phyloP scores from a whole-genome alignment of 2,113 vertebrate genomes.

The Saguinus midas region DNA sequence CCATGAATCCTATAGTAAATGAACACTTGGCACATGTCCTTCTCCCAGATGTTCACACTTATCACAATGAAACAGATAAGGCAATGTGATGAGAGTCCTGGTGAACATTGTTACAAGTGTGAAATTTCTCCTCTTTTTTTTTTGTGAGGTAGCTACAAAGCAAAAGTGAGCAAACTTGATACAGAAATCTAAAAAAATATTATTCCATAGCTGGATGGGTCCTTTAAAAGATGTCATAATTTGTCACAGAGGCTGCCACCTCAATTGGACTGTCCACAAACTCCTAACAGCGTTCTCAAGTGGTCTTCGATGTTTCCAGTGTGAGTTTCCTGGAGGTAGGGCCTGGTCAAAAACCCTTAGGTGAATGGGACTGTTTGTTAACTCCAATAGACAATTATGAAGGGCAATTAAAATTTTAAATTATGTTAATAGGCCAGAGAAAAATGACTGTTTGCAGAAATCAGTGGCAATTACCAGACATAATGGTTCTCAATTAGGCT shows the following conservation, averaged over 20 bases:
- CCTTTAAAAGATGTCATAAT: conserved; percentile 1
- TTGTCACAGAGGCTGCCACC: conserved; percentile 46
- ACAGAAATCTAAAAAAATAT: background rate
- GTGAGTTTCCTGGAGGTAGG: conserved; percentile 57
- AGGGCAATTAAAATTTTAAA: conserved; percentile 98
- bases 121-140: background rate
- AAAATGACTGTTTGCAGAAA: conserved; percentile 95
- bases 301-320: conserved; percentile 59
- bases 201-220: conserved; percentile 1
- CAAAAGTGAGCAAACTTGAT: background rate
- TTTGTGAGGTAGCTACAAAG: background rate
- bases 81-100: background rate
- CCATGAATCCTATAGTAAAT: background rate
- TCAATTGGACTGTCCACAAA: conserved; percentile 37
- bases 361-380: conserved; percentile 85
- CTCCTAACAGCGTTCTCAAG: conserved; percentile 24
- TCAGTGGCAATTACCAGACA: conserved; percentile 97
- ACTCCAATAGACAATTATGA: conserved; percentile 86
- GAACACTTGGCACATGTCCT: background rate
- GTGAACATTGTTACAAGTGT: background rate
- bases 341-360: conserved; percentile 80
- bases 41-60: background rate
- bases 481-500: conserved; percentile 99
- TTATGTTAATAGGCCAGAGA: conserved; percentile 97
- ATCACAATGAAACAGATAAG: background rate